Percentiles rank a stretch among this genome's conserved stretches.
Evolutionary conservation across 1,140 invertebrate species (phyloP).

Genomic region (Drosophila orosa): DNA sequence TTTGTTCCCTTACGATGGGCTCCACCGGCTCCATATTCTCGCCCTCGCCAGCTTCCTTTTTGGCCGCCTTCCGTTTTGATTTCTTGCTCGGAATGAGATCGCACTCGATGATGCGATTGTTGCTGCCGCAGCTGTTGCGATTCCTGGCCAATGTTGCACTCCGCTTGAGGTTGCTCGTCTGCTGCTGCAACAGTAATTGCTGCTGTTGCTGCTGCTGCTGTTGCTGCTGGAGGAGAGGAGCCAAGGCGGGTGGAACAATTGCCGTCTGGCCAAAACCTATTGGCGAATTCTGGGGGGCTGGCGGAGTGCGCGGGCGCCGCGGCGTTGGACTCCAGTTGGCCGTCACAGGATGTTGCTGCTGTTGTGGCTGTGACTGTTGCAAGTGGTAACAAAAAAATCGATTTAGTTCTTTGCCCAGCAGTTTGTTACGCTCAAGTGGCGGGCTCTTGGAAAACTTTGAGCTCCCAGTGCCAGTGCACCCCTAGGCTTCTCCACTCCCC

Average conservation of each 20-base stretch:
- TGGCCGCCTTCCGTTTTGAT: slow-evolving; percentile 68
- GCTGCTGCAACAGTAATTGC: slow-evolving; percentile 30
- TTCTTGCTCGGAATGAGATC: slow-evolving; percentile 82
- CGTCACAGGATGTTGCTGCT: slow-evolving; percentile 36
- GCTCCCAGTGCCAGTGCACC: slow-evolving; percentile 34
- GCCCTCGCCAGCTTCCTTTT: slow-evolving; percentile 40
- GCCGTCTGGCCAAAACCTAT: slow-evolving; percentile 62
- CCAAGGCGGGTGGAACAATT: slow-evolving; percentile 55
- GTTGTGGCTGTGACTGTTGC: slow-evolving; percentile 36
- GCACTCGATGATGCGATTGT: slow-evolving; percentile 75
- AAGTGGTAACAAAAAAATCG: slow-evolving; percentile 67
- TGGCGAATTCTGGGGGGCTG: slow-evolving; percentile 76
- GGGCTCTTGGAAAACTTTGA: slow-evolving; percentile 61
- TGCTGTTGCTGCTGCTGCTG: slow-evolving; percentile 31
- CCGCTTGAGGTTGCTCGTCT: slow-evolving; percentile 23
- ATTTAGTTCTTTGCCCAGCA: slow-evolving; percentile 67
- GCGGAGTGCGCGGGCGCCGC: slow-evolving; percentile 68
- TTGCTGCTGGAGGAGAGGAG: slow-evolving; percentile 63
- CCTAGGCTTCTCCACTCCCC: slow-evolving; percentile 21
- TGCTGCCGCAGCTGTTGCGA: slow-evolving; percentile 47
- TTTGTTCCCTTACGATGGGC: slow-evolving; percentile 65
- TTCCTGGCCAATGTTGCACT: slow-evolving; percentile 28
- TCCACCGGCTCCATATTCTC: slow-evolving; percentile 50
- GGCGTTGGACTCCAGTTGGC: slow-evolving; percentile 63
- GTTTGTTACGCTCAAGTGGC: slow-evolving; percentile 71